These are phyloP conservation scores for Podilymbus podiceps DNA, from an alignment of 2,113 vertebrate species.

Conservation along the genomic window DNA sequence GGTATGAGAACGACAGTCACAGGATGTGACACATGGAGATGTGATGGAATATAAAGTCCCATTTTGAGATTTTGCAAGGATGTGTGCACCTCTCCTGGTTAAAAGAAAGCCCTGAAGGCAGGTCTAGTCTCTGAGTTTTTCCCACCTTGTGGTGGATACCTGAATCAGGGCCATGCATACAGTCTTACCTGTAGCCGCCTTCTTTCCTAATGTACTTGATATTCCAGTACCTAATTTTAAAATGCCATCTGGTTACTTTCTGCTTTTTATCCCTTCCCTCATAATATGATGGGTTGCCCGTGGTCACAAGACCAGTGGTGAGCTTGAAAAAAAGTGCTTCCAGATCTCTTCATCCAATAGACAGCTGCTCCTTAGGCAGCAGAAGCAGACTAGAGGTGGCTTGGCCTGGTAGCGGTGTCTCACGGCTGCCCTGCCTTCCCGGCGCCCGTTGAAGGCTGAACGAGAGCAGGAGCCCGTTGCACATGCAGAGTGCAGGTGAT, in stretches of 20 bases:
- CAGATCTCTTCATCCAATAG: accelerated
- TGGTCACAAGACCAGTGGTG: background rate
- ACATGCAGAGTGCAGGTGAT: background rate
- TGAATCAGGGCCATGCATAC: background rate
- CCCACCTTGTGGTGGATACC: background rate
- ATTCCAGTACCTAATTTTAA: background rate
- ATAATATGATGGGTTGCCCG: background rate
- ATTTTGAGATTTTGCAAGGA: background rate
- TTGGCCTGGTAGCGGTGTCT: background rate
- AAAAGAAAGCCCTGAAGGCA: background rate
- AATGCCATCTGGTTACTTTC: background rate
- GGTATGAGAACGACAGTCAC: background rate
- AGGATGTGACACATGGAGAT: background rate
- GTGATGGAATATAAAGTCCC: background rate
- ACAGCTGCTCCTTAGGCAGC: background rate
- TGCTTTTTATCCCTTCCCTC: background rate
- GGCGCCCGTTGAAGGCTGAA: background rate
- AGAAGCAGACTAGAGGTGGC: background rate
- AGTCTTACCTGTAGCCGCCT: background rate
- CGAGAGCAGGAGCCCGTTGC: background rate
- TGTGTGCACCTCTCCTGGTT: background rate
- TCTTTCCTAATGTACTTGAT: background rate
- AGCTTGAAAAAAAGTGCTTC: background rate
- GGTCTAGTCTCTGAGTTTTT: background rate
- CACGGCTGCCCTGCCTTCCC: background rate